Conservation (phyloP, 2,888 invertebrate species). For the Philhelius pedissequus region DNA sequence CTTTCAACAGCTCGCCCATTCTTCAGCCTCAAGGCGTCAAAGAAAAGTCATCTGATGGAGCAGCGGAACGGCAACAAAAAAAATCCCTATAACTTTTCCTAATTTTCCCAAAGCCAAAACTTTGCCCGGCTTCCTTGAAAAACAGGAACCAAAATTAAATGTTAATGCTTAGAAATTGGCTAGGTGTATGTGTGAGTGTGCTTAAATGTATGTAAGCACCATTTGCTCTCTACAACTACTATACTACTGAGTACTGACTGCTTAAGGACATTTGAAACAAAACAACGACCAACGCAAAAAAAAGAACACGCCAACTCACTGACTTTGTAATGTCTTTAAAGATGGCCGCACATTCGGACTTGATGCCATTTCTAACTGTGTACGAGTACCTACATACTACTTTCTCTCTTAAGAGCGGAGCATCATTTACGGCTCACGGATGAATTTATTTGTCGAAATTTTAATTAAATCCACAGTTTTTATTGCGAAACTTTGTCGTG, state of each 20-base stretch:
- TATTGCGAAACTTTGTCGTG: conserved; percentile 68
- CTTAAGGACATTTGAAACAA: conserved; percentile 32
- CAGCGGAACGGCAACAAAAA: not conserved
- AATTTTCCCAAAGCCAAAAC: conserved; percentile 63
- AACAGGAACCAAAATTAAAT: conserved; percentile 56
- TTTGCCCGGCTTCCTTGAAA: conserved; percentile 16
- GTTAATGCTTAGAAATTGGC: conserved; percentile 58
- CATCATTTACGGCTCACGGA: conserved; percentile 67
- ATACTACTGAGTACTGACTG: too few relatives aligned
- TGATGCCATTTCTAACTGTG: conserved; percentile 8
- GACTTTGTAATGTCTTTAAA: conserved; percentile 53
- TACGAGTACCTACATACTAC: too few relatives aligned
- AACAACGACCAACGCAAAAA: not conserved
- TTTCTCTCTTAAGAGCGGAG: conserved; percentile 35
- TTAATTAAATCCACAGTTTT: conserved; percentile 69
- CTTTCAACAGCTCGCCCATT: conserved; percentile 22
- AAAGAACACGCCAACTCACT: not conserved
- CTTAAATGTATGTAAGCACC: conserved; percentile 21
- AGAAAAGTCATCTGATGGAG: conserved; percentile 36
- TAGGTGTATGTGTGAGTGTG: not conserved
- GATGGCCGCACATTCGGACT: conserved; percentile 30
- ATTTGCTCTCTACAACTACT: not conserved
- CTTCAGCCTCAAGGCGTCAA: conserved; percentile 37
- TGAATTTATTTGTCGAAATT: conserved; percentile 69
- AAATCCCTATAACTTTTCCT: conserved; percentile 53